Base-by-base conservation (phyloP, 1,140 invertebrate species). In the Drosophila arawakana region DNA sequence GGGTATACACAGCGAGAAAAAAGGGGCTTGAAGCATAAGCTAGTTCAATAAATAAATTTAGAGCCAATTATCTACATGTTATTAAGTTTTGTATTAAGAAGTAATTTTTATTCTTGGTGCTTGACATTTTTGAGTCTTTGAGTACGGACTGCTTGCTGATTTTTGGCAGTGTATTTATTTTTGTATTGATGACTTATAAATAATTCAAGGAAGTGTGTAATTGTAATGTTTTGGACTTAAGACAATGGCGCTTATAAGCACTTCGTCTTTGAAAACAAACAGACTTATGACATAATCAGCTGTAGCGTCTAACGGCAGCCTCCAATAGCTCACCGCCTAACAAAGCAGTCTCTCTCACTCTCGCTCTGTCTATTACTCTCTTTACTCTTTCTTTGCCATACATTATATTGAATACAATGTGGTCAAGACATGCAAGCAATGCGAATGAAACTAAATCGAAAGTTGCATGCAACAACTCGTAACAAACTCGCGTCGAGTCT, bases 391-490 rank as follows among this genome's bases (percentile, higher is more conserved):
- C 63, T 49, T 35, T 37, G 37, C 50, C 30, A 50, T 44, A 63
- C 30, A 50, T 47, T 65, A 55, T 69, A 76, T 82, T 69, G 65
- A 88, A 77, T 80, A 78, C 63, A 63, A 63, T 89, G 83, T 86
- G 83, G 83, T 88, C 83, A 88, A 86, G 80, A 86, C 82, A 88
- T 88, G 82, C 84, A 88, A 88, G 73, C 78, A 88, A 86, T 84
- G 73, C 77, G 82, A 88, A 88, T 80, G 80, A 86, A 86, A 83
- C 84, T 75, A 80, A 86, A 86, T 86, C 84, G 83, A 86, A 86
- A 86, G 83, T 86, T 83, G 83, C 83, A 86, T 82, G 82, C 82
- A 78, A 72, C 83, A 80, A 39, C 18, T 76, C 73, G 61, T 61
- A 72, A 72, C 70, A 72, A 43, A 21, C 60, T 52, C 35, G 60